Base-by-base conservation (phyloP, 2,113 vertebrate species). In the Percopsis transmontana region DNA sequence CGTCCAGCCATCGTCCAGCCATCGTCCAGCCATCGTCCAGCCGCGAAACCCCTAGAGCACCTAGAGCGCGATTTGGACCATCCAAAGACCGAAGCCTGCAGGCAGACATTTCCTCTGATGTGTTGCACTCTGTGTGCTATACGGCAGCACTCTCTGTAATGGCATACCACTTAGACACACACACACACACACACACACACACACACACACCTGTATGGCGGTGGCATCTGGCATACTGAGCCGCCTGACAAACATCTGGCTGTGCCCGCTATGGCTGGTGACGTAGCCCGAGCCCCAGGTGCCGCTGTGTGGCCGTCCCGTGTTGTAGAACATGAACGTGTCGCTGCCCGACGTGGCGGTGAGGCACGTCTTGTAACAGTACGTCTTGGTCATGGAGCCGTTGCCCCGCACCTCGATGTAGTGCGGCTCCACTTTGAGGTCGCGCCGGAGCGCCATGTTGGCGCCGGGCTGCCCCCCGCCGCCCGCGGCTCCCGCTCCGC, bases 311-410 rank as follows among this genome's bases (percentile, higher is more conserved):
- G 95, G 95, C 42, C 92, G 92, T 80, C 95, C 96, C 45, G 95
- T 98, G 82, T 98, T 97, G 92, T 98, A 98, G 93, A 99, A 99
- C 96, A 99, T 97, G 86, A 99, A 98, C 64, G 95, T 97, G 84
- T 98, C 96, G 67, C 96, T 98, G 90, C 95, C 96, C 18, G 97
- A 99, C 1, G 96, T 96, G 9, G 95, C 93, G 0, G 96, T 97
- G 80, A 98, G 87, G 70, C 95, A 98, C 13, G 96, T 96, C 86
- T 98, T 99, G 86, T 99, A 99, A 92, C 96, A 98, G 91, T 98
- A 98, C 4, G 96, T 99, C 92, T 98, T 97, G 33, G 97, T 97
- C 74, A 98, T 86, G 67, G 97, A 99, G 67, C 96, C 97, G 4
- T 97, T 99, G 63, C 96, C 94, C 70, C 96, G 90, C 76, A 99